Percentiles rank a stretch among this genome's conserved stretches.
phyloP scores from a whole-genome alignment of 1,140 invertebrate species.

The Eueides isabella region DNA sequence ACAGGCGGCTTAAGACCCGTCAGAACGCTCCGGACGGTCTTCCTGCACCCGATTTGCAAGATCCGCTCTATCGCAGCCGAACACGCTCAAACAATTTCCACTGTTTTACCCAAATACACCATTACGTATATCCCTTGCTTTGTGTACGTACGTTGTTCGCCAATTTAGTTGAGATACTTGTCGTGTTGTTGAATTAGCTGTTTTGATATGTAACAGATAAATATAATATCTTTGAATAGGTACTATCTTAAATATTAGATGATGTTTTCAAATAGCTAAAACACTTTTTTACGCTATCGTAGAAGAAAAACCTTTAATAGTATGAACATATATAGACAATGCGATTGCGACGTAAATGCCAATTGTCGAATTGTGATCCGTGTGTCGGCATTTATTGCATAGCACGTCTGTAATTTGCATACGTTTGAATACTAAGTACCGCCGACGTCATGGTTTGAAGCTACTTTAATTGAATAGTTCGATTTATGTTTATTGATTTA shows the following conservation, averaged over 20 bases:
- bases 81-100: slow-evolving; percentile 58
- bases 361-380: slow-evolving; percentile 81
- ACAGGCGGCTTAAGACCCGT: slow-evolving; percentile 62
- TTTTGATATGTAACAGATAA: slow-evolving; percentile 12
- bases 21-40: slow-evolving; percentile 49
- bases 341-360: slow-evolving; percentile 75
- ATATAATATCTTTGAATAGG: not conserved
- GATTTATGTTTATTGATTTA: slow-evolving; percentile 73
- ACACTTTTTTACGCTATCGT: not conserved
- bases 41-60: slow-evolving; percentile 63
- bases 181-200: slow-evolving; percentile 2
- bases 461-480: slow-evolving; percentile 81
- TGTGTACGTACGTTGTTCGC: slow-evolving; percentile 26
- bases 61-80: slow-evolving; percentile 67
- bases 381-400: slow-evolving; percentile 81
- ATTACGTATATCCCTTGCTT: slow-evolving; percentile 36
- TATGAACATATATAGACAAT: slow-evolving; percentile 52
- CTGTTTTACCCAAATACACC: slow-evolving; percentile 50
- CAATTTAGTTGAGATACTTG: slow-evolving; percentile 24
- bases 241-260: not conserved
- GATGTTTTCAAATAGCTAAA: not conserved
- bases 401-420: slow-evolving; percentile 81
- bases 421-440: slow-evolving; percentile 81
- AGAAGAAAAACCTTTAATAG: slow-evolving; percentile 7
- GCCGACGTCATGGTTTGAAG: slow-evolving; percentile 72